Evolutionary conservation across 2,888 invertebrate genomes (phyloP).

Genomic region (Pandemis cinnamomeana): DNA sequence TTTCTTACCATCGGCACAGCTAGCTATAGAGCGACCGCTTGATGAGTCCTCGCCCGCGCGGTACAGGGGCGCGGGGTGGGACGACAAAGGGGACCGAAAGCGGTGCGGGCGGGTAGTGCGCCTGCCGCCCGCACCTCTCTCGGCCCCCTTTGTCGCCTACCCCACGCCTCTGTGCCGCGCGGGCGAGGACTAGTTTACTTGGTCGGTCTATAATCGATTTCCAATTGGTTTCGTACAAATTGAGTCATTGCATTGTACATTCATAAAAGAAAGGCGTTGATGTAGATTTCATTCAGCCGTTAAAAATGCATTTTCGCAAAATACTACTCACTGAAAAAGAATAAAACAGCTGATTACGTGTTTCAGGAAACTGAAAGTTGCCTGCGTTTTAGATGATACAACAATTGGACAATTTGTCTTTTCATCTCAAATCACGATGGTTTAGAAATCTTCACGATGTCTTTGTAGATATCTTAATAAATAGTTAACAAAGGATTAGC

Average conservation of each 20-base stretch:
- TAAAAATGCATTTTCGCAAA: conserved; percentile 1
- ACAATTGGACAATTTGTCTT: conserved; percentile 11
- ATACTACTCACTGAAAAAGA: background rate
- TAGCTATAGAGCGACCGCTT: too few species aligned
- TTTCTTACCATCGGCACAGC: too few species aligned
- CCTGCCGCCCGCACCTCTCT: too few species aligned
- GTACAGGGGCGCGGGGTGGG: too few species aligned
- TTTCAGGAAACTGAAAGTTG: conserved; percentile 38
- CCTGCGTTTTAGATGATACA: conserved; percentile 31
- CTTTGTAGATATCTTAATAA: conserved; percentile 1
- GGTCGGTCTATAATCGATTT: too few species aligned
- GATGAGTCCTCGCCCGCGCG: too few species aligned
- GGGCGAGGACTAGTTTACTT: too few species aligned
- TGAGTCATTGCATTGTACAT: background rate
- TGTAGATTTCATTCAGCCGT: background rate
- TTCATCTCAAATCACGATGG: conserved; percentile 34
- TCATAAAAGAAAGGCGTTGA: background rate
- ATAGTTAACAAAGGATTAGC: conserved; percentile 31
- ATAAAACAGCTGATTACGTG: conserved; percentile 21
- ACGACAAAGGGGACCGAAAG: too few species aligned
- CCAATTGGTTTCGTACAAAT: background rate
- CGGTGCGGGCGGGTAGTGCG: too few species aligned
- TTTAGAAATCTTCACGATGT: conserved; percentile 37
- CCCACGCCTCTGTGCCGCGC: too few species aligned
- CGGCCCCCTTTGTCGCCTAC: too few species aligned